Conservation (phyloP, 2,888 invertebrate genomes). For the Mythimna vitellina region DNA sequence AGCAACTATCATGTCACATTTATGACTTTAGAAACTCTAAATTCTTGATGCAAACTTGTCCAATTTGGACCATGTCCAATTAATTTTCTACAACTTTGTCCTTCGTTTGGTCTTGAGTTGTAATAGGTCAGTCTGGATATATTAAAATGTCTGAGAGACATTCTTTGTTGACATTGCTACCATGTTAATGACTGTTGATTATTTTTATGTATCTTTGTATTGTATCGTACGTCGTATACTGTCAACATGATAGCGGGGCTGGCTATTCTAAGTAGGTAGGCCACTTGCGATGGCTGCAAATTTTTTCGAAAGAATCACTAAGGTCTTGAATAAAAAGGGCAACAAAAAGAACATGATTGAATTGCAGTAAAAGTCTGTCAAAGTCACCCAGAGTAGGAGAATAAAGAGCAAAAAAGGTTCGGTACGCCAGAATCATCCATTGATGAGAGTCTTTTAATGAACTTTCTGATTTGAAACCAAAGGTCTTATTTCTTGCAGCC, state of each 20-base stretch:
- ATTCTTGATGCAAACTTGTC: slow-evolving; percentile 51
- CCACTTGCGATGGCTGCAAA: too few species aligned
- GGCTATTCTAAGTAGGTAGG: neutral
- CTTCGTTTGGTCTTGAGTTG: neutral
- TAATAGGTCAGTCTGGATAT: slow-evolving; percentile 24
- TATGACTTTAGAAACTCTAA: slow-evolving; percentile 26
- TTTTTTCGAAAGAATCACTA: too few species aligned
- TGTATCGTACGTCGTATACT: neutral
- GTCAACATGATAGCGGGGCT: neutral
- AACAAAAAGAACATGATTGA: too few species aligned
- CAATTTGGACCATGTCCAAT: slow-evolving; percentile 46
- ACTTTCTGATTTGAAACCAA: neutral
- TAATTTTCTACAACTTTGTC: slow-evolving; percentile 40
- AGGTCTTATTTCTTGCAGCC: neutral
- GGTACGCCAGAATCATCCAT: neutral
- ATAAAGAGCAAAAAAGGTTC: too few species aligned
- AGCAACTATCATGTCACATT: slow-evolving; percentile 17
- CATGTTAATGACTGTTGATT: neutral
- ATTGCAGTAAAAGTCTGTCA: too few species aligned
- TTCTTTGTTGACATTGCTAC: neutral
- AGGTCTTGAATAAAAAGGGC: too few species aligned
- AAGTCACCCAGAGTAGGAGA: too few species aligned
- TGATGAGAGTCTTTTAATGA: neutral
- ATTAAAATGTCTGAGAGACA: slow-evolving; percentile 10
- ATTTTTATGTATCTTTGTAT: neutral